A percentile compares a stretch with the other conserved stretches of the same genome.
These are phyloP conservation scores for Chaetorhynchus papuensis DNA, from an alignment of 2,113 vertebrate genomes.

Conservation along the genomic window DNA sequence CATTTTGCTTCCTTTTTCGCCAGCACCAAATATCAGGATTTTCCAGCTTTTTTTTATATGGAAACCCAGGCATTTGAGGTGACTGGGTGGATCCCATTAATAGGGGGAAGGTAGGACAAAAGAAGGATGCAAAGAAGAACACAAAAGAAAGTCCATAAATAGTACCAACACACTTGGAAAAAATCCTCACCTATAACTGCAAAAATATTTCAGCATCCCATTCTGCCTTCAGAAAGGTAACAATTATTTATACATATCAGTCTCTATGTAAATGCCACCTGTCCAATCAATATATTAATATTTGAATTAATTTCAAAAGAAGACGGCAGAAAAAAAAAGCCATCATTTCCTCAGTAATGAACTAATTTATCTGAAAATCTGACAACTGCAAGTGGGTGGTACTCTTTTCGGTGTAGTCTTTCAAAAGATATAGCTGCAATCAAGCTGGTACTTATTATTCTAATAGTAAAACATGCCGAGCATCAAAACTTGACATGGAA, in stretches of 20 bases:
- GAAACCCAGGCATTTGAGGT: background rate
- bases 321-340: constrained; percentile 21
- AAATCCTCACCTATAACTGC: background rate
- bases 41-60: background rate
- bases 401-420: constrained; percentile 27
- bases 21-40: background rate
- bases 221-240: constrained; percentile 34
- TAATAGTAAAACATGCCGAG: constrained; percentile 30
- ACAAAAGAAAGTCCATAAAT: background rate
- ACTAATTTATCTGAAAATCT: constrained; percentile 58
- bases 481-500: constrained; percentile 42
- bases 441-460: constrained; percentile 42
- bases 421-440: constrained; percentile 49
- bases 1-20: background rate
- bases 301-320: constrained; percentile 55
- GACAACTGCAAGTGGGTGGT: constrained; percentile 55
- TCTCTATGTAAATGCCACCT: constrained; percentile 44
- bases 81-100: background rate
- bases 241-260: constrained; percentile 52
- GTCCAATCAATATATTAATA: constrained; percentile 59
- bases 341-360: constrained; percentile 45
- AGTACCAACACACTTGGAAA: background rate
- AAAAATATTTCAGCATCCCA: constrained; percentile 9
- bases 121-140: background rate
- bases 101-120: background rate